Conservation (phyloP, 2,797 vertebrate species). For the Tokudaia tokunoshimensis region DNA sequence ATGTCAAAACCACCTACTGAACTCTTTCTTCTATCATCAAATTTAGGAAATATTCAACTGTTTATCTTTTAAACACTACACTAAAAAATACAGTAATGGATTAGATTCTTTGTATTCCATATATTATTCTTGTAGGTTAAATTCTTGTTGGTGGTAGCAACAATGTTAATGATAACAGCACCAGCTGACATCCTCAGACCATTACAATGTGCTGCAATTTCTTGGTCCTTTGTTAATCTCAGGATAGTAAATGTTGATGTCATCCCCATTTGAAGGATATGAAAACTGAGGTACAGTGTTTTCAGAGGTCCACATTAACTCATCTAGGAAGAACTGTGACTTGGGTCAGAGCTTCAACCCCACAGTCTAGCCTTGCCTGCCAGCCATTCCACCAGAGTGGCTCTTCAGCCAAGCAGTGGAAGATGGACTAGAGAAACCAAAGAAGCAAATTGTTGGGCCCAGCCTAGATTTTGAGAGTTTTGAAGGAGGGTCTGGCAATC, state of each 20-base stretch:
- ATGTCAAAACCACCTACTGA: background rate
- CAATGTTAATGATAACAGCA: background rate
- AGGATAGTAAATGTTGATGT: background rate
- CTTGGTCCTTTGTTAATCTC: background rate
- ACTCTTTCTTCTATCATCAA: background rate
- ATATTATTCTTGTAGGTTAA: background rate
- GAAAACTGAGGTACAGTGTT: constrained; percentile 25
- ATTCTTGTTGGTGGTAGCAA: background rate
- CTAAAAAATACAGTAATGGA: background rate
- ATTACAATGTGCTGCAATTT: background rate
- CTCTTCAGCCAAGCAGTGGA: background rate
- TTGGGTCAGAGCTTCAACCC: background rate
- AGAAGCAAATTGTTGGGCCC: background rate
- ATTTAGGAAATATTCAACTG: background rate
- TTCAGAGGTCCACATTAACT: background rate
- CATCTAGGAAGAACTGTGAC: background rate
- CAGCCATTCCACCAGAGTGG: background rate
- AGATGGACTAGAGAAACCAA: background rate
- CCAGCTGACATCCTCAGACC: background rate
- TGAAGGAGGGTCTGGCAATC: background rate
- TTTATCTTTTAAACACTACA: constrained; percentile 15
- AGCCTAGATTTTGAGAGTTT: background rate
- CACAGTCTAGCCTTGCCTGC: background rate
- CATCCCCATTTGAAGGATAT: background rate
- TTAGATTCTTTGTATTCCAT: background rate